These are phyloP conservation scores for Pristionchus exspectatus DNA, from an alignment of 2,888 invertebrate genomes.

Conservation along the genomic window DNA sequence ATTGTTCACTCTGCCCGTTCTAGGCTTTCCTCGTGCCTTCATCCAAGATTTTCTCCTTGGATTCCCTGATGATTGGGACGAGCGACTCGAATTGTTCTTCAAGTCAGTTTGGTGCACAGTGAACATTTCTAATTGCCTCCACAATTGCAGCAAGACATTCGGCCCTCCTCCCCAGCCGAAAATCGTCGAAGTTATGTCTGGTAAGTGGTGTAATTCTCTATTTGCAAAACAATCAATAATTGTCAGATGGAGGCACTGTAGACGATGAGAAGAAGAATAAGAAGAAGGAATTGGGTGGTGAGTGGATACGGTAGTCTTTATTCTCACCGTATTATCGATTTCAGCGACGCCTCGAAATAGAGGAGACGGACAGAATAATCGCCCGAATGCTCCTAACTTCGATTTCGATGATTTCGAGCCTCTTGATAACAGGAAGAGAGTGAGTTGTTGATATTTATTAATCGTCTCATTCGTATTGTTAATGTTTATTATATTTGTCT, in stretches of 20 bases:
- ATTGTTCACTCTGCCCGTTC: background rate
- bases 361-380: background rate
- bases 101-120: conserved; percentile 6
- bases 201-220: conserved; percentile 7
- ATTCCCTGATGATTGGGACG: conserved; percentile 45
- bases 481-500: background rate
- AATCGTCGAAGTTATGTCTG: conserved; percentile 37
- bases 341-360: background rate
- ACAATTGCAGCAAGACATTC: conserved; percentile 14
- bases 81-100: conserved; percentile 33
- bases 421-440: background rate
- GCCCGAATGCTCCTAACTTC: background rate
- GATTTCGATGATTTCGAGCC: background rate
- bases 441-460: background rate
- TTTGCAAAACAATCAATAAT: background rate
- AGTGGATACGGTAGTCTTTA: background rate
- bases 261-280: background rate
- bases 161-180: conserved; percentile 13
- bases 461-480: too few relatives aligned
- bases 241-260: background rate
- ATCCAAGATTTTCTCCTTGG: conserved; percentile 43
- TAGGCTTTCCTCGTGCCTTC: conserved; percentile 28
- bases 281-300: background rate
- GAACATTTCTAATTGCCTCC: background rate
- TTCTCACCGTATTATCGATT: background rate